These are phyloP conservation scores for Macropus fuliginosus DNA, from an alignment of 2,797 vertebrate species.

Conservation along the genomic window DNA sequence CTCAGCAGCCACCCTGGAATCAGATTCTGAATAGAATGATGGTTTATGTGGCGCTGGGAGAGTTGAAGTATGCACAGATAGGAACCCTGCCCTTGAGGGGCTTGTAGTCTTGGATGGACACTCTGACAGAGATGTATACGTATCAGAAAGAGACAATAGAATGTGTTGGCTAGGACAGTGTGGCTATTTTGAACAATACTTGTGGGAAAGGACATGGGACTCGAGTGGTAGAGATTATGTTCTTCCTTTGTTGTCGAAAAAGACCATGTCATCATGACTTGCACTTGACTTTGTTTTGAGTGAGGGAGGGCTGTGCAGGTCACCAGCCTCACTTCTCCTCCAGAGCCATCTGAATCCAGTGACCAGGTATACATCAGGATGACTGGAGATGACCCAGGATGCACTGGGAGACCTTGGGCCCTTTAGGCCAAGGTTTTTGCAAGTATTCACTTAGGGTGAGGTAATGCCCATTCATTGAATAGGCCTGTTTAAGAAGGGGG, in stretches of 20 bases:
- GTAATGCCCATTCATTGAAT: no score
- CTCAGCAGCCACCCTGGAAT: constrained; percentile 14
- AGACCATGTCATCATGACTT: no score
- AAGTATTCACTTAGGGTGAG: no score
- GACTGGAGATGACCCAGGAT: no score
- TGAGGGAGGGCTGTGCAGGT: no score
- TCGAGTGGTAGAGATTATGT: not conserved
- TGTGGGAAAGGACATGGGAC: not conserved
- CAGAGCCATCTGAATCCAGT: no score
- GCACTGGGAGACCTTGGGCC: no score
- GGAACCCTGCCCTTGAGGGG: not conserved
- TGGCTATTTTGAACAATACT: not conserved
- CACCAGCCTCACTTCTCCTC: no score
- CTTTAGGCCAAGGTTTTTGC: no score
- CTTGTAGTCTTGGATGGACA: not conserved
- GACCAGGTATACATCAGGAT: no score
- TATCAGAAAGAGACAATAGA: not conserved
- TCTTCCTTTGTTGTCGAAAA: no score
- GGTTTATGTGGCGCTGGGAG: not conserved
- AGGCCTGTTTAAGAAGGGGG: not conserved
- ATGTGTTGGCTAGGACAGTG: not conserved
- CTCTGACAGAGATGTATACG: not conserved
- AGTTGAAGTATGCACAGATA: not conserved
- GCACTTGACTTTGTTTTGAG: no score
- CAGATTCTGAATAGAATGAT: not conserved